Conservation (phyloP, 2,113 vertebrate species). For the Sorex fumeus region DNA sequence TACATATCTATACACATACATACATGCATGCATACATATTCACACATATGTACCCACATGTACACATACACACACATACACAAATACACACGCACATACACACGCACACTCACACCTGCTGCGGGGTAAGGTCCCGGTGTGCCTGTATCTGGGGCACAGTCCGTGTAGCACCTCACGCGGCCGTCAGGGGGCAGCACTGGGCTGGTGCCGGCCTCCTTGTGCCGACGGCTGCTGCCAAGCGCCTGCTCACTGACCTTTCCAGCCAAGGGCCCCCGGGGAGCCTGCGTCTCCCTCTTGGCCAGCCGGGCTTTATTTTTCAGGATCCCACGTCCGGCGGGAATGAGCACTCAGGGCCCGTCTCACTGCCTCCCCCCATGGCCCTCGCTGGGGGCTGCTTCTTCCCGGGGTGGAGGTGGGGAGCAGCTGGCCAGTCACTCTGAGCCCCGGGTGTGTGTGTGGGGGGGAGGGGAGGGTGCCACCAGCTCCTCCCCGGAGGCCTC, state of each 20-base stretch:
- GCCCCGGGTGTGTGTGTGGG: not conserved
- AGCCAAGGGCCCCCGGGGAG: not conserved
- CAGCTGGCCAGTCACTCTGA: not conserved
- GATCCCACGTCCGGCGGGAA: not conserved
- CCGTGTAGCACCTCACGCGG: accelerated
- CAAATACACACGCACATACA: too few relatives aligned
- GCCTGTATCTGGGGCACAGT: not conserved
- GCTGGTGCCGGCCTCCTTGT: not conserved
- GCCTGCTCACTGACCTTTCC: not conserved
- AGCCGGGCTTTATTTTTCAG: not conserved
- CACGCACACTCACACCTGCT: too few relatives aligned
- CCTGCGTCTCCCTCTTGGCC: not conserved
- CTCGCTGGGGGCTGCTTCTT: not conserved
- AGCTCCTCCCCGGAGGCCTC: too few relatives aligned
- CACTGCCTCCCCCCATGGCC: not conserved
- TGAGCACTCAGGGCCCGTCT: not conserved
- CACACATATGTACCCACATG: too few relatives aligned
- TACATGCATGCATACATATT: too few relatives aligned
- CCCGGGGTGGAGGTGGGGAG: not conserved
- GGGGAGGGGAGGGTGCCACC: not conserved
- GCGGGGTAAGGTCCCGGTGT: too few relatives aligned
- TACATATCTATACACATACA: too few relatives aligned
- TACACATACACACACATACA: too few relatives aligned
- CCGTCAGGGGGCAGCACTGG: constrained; percentile 70
- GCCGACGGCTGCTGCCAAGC: not conserved